Evolutionary conservation across 2,888 invertebrate genomes (phyloP), one percentile per base, ranked within the genome.

Genomic region (Electrophaes corylata): DNA sequence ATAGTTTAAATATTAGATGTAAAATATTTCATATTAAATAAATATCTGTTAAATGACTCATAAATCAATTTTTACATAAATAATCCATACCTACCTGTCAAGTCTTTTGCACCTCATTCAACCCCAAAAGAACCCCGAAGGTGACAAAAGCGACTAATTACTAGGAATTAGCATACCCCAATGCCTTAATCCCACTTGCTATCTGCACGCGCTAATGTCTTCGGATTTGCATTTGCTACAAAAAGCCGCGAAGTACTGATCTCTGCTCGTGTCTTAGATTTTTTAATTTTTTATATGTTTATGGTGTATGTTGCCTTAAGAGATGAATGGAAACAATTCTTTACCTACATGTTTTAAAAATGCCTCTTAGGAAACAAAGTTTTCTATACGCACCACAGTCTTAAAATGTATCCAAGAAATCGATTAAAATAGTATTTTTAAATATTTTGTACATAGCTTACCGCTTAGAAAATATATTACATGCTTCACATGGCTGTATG

Each of bases 121-220:
- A 37, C 55, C 52, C 48, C 26, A 47, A 50, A 40, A 57, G 46
- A 57, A 60, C 55, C 33, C 53, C 50, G 33, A 51, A 55, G 51
- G 55, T 60, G 50, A 53, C 54, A 26, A 46, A 8, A 50, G 35
- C 31, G 35, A 39, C 58, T 86, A 85, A 87, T 84, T 86, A 83
- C 76, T 69, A 68, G 78, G 73, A 64, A 67, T 67, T 66, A 61
- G 52, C 62, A 64, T 67, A 69, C 65, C 65, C 59, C 81, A 75
- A 76, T 81, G 81, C 64, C 72, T 79, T 90, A 90, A 90, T 90
- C 88, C 90, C 73, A 77, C 80, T 84, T 83, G 88, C 91, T 90
- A 91, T 91, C 90, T 84, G 74, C 74, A 78, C 80, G 71, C 83
- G 83, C 86, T 90, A 91, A 91, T 88, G 91, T 85, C 86, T 81